Base-by-base conservation (phyloP, 2,797 vertebrate genomes). In the Sciurus vulgaris region DNA sequence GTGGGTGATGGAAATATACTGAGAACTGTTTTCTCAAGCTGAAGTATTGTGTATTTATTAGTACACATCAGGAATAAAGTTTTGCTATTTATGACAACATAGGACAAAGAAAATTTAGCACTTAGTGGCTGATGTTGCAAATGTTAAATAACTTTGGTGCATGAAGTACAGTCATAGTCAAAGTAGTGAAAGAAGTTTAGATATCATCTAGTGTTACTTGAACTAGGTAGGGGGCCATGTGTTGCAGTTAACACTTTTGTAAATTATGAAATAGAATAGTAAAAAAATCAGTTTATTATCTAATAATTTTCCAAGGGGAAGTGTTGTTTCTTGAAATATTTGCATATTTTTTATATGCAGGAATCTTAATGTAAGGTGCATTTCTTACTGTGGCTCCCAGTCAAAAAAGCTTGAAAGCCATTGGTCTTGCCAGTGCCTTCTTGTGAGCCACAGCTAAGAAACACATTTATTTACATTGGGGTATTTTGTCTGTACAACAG, bases 81-180 rank as follows among this genome's bases (percentile, higher is more conserved):
- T 49, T 72, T 65, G 54, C 24, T 30, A 30, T 82, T 94, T 91
- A 51, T 63, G 35, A 90, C 93, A 93, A 54, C 49, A 89, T 12
- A 85, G 47, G 26, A 89, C 28, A 95, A 56, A 94, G 85, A 85
- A 91, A 82, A 77, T 59, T 73, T 49, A 90, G 54, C 28, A 41
- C 81, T 41, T 84, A 28, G 33, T 94, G 76, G 35, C 70, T 86
- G 35, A 61, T 54, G 20, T 51, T 94, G 49, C 63, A 86, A 54
- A 82, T 91, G 56, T 38, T 95, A 94, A 94, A 47, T 86, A 65
- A 56, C 33, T 44, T 89, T 67, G 61, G 61, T 70, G 41, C 17
- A 73, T 85, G 93, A 84, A 89, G n/a, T 77, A 69, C 13, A 87
- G 14, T 69, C 81, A 94, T 38, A 97, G 47, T 83, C 38, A 94